phyloP scores from a whole-genome alignment of 2,797 vertebrate genomes.

The Mormyrus hasselquistii region DNA sequence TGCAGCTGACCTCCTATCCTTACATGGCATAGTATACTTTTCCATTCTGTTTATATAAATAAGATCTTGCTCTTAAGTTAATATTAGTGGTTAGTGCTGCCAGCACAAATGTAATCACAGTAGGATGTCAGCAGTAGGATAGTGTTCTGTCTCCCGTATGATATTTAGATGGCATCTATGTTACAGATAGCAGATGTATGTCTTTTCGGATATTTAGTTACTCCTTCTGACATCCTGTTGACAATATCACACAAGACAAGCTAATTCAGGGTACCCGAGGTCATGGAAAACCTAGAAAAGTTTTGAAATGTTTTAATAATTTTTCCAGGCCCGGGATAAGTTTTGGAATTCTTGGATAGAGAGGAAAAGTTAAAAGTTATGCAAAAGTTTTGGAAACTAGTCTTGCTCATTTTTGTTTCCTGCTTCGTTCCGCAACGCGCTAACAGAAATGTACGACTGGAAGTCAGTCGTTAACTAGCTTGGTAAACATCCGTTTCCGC shows the following conservation, averaged over 20 bases:
- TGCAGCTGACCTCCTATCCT: background rate
- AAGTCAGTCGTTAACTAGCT: no score
- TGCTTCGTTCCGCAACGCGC: no score
- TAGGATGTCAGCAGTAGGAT: background rate
- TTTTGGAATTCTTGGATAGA: no score
- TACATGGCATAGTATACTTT: background rate
- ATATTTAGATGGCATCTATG: background rate
- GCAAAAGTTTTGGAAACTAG: no score
- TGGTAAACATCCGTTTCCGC: no score
- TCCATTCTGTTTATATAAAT: background rate
- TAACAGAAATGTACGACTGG: no score
- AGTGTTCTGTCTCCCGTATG: background rate
- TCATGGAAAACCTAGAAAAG: no score
- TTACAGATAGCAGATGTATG: background rate
- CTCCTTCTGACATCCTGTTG: background rate
- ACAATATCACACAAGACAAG: background rate
- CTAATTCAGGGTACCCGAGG: no score
- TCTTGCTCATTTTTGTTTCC: no score
- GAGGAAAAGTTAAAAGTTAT: no score
- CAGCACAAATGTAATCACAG: background rate
- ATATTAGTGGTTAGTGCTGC: background rate
- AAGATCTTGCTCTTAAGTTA: background rate
- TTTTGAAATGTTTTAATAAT: no score
- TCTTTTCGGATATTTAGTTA: background rate
- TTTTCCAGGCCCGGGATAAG: no score